Evolutionary conservation across 2,113 vertebrate genomes (phyloP).

Genomic region (Xerus inauris): DNA sequence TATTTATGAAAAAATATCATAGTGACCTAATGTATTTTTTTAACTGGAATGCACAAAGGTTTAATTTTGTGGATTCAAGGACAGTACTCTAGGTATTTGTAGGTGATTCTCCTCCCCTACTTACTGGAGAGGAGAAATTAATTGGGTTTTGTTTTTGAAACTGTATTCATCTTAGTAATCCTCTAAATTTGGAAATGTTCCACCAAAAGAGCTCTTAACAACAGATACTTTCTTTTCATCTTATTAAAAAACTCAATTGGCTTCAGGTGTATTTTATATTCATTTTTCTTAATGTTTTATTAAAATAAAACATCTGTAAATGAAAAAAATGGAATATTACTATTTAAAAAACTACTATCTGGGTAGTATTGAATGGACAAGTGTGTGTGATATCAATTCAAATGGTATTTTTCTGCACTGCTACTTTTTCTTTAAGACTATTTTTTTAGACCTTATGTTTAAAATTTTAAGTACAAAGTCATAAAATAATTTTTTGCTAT

Average conservation of each 20-base stretch:
- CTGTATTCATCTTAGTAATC: constrained; percentile 13
- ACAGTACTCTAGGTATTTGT: not conserved
- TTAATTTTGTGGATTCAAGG: constrained; percentile 24
- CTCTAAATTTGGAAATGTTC: constrained; percentile 38
- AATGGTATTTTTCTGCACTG: not conserved
- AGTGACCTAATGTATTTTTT: not conserved
- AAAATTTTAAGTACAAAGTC: constrained; percentile 30
- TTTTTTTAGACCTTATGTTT: not conserved
- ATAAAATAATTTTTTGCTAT: constrained; percentile 38
- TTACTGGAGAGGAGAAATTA: not conserved
- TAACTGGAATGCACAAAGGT: not conserved
- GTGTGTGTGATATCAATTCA: not conserved
- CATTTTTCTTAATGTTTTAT: constrained; percentile 42
- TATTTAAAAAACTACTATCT: constrained; percentile 57
- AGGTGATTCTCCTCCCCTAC: not conserved
- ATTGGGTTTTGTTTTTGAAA: constrained; percentile 25
- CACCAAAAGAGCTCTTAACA: not conserved
- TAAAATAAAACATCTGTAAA: constrained; percentile 18
- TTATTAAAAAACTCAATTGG: not conserved
- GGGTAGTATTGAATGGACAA: not conserved
- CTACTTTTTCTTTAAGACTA: constrained; percentile 29
- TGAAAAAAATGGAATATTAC: not conserved
- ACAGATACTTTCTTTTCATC: constrained; percentile 4
- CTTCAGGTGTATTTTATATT: constrained; percentile 48
- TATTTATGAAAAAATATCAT: constrained; percentile 40